Base-by-base conservation (phyloP, 2,888 invertebrate genomes). In the Ganaspis brasiliensis region DNA sequence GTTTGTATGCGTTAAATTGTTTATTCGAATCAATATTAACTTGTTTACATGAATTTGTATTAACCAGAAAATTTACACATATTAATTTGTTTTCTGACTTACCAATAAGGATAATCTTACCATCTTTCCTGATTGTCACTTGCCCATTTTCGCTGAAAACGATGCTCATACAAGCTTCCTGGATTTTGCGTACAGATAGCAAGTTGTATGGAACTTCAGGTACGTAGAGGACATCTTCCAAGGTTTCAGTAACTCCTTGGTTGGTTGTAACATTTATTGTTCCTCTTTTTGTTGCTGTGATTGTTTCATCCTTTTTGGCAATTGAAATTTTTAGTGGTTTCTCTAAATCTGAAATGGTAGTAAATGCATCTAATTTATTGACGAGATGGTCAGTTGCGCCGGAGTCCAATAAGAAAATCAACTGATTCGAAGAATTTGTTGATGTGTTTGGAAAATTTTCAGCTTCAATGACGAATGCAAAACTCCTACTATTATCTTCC, bases 261-360 rank as follows among this genome's bases (percentile, higher is more conserved):
- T 87, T 83, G 72, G 81, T 87, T 9, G 75, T 80, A 5, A 89
- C 82, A 19, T 82, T 71, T 5, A 90, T 76, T 37, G 77, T 79
- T 37, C 86, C 87, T 52, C 76, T 84, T 77, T 87, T 86, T 0
- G 84, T 87, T 6, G 87, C 88, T 74, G 78, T 72, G 79, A 89
- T 84, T 80, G 37, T 71, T 16, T 72, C 55, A 12, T 49, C 75
- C 49, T 57, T 77, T 63, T 72, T 81, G 82, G 16, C 52, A 16
- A 52, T 26, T 2, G 72, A 49, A 49, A 72, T 8, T 52, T 45
- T 45, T 26, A 52, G 24, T 52, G 52, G 72, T 52, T 12, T 49
- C 14, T 45, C 16, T 10, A 49, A 16, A 21, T 72, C 72, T 2
- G 24, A 16, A 4, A 14, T 2, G 56, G 80, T 67, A 19, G 31